Evolutionary conservation across 2,888 invertebrate genomes (phyloP).

Genomic region (Cheilosia impressa): DNA sequence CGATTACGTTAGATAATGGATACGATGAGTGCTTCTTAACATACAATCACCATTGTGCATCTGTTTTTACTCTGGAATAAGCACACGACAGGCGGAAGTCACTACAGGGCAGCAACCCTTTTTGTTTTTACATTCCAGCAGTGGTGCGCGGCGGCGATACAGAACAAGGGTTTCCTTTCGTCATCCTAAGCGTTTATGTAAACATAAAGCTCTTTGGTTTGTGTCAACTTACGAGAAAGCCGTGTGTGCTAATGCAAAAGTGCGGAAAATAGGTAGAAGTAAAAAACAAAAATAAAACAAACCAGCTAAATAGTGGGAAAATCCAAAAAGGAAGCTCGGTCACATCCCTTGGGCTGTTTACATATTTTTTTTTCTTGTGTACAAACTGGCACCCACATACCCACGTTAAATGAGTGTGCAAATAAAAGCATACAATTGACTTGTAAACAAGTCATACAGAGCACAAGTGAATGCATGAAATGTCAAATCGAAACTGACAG

Average conservation of each 20-base stretch:
- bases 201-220: constrained; percentile 60
- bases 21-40: constrained; percentile 70
- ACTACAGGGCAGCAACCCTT: constrained; percentile 44
- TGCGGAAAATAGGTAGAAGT: constrained; percentile 17
- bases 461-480: constrained; percentile 38
- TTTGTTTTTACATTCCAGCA: constrained; percentile 14
- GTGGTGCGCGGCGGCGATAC: constrained; percentile 1
- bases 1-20: constrained; percentile 70
- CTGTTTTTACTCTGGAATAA: constrained; percentile 36
- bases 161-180: constrained; percentile 23
- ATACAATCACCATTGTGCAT: constrained; percentile 69
- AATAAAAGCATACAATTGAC: constrained; percentile 50
- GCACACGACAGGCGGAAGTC: constrained; percentile 49
- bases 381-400: constrained; percentile 35
- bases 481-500: constrained; percentile 24
- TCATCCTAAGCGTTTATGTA: constrained; percentile 43
- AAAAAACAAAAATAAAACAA: background rate
- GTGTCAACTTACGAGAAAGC: constrained; percentile 55
- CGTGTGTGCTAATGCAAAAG: constrained; percentile 28
- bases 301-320: constrained; percentile 39
- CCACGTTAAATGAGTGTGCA: constrained; percentile 40
- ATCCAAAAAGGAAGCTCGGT: constrained; percentile 29
- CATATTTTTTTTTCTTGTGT: background rate
- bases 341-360: constrained; percentile 29
- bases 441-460: constrained; percentile 58